Evolutionary conservation across 2,888 invertebrate species (phyloP).

Genomic region (Apotomis betuletana): DNA sequence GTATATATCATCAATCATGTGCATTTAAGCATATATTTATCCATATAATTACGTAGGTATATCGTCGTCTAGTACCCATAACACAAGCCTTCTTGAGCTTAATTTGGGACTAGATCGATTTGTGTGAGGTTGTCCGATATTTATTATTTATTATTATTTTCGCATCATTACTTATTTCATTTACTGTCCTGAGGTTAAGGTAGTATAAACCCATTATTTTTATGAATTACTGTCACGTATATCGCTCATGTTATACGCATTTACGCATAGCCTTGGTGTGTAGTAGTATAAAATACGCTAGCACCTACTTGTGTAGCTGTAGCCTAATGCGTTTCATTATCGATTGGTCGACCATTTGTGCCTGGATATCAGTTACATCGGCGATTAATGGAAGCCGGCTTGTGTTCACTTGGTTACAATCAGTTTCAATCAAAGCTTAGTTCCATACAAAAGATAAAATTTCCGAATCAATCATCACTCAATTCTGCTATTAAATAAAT

Average conservation of each 20-base stretch:
- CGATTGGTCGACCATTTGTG: constrained; percentile 19
- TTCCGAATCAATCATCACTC: neutral
- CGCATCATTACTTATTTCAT: no score
- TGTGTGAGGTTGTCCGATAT: no score
- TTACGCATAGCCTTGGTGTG: neutral
- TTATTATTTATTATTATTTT: no score
- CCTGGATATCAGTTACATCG: constrained; percentile 33
- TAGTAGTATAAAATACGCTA: neutral
- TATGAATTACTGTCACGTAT: neutral
- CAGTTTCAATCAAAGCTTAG: constrained; percentile 14
- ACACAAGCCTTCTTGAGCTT: no score
- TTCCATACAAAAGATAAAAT: neutral
- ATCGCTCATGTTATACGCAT: neutral
- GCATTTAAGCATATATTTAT: no score
- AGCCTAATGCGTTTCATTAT: constrained; percentile 16
- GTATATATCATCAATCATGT: no score
- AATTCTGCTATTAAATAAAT: neutral
- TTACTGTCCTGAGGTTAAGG: no score
- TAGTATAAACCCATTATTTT: no score
- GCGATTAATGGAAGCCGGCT: constrained; percentile 25
- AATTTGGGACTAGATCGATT: no score
- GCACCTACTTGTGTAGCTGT: neutral
- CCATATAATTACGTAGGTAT: no score
- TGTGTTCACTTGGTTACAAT: constrained; percentile 32
- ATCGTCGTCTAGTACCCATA: no score